Conservation (phyloP, 2,797 vertebrate species). For the Danio albolineatus region DNA sequence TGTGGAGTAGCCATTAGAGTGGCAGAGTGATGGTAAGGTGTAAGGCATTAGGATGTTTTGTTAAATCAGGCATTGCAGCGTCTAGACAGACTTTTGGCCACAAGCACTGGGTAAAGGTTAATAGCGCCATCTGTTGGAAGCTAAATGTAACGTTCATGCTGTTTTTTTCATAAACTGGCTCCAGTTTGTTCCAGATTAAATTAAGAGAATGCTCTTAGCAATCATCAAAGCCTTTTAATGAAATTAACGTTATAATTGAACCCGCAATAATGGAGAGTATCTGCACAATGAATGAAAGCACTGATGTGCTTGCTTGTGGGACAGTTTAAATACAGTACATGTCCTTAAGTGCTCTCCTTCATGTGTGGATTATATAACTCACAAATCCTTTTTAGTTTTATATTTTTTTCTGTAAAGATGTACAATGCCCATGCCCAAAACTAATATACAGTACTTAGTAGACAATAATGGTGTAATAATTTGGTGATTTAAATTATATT, state of each 20-base stretch:
- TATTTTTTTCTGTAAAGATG: too few species aligned
- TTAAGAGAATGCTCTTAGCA: neutral
- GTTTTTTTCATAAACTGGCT: neutral
- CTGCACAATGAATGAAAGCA: neutral
- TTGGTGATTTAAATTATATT: too few species aligned
- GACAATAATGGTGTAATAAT: too few species aligned
- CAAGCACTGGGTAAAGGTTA: constrained; percentile 67
- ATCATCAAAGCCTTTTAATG: neutral
- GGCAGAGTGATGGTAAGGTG: neutral
- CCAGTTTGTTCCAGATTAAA: neutral
- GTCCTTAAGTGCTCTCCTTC: neutral
- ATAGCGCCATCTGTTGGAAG: constrained; percentile 77
- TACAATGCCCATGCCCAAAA: too few species aligned
- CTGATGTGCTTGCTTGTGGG: neutral
- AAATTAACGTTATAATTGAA: neutral
- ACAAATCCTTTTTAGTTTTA: neutral
- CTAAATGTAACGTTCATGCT: constrained; percentile 36
- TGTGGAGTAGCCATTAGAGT: neutral
- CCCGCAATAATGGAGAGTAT: neutral
- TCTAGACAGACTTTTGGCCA: constrained; percentile 51
- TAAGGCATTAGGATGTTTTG: neutral
- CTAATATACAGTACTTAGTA: too few species aligned
- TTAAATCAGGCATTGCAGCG: constrained; percentile 52
- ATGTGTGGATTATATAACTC: neutral
- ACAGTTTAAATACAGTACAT: neutral